These are phyloP conservation scores for Setophaga kirtlandii DNA, from an alignment of 2,113 vertebrate genomes.

Conservation along the genomic window DNA sequence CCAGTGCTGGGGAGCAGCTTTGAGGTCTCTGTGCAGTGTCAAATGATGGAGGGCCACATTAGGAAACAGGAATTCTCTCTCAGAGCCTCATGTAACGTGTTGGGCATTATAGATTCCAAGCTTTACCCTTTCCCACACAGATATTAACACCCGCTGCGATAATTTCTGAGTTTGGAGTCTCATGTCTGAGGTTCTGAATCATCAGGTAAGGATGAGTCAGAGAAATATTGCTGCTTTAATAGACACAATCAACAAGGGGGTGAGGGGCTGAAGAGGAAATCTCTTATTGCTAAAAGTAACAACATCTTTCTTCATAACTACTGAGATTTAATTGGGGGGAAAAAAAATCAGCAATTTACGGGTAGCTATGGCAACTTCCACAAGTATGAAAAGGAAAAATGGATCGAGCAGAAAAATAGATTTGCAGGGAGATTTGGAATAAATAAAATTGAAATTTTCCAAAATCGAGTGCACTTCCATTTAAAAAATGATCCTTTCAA, in stretches of 20 bases:
- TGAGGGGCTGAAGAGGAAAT: background rate
- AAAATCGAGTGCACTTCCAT: background rate
- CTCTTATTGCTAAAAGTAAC: background rate
- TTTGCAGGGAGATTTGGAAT: background rate
- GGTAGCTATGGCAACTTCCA: conserved; percentile 42
- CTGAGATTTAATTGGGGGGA: background rate
- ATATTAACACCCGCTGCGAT: background rate
- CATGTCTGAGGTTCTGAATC: background rate
- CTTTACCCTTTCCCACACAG: background rate
- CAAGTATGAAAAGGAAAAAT: background rate
- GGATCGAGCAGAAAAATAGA: background rate
- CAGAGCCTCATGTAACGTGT: background rate
- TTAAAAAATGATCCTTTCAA: background rate
- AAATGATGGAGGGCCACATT: background rate
- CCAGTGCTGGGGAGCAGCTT: background rate
- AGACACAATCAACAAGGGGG: background rate
- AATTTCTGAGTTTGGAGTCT: background rate
- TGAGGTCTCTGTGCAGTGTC: background rate
- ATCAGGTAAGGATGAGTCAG: background rate
- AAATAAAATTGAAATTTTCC: background rate
- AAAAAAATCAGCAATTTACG: background rate
- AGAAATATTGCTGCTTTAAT: background rate
- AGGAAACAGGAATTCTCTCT: background rate
- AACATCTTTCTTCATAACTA: background rate
- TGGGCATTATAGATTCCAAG: background rate